These are phyloP conservation scores for Syrphus vitripennis DNA, from an alignment of 2,888 invertebrate genomes.

Conservation along the genomic window DNA sequence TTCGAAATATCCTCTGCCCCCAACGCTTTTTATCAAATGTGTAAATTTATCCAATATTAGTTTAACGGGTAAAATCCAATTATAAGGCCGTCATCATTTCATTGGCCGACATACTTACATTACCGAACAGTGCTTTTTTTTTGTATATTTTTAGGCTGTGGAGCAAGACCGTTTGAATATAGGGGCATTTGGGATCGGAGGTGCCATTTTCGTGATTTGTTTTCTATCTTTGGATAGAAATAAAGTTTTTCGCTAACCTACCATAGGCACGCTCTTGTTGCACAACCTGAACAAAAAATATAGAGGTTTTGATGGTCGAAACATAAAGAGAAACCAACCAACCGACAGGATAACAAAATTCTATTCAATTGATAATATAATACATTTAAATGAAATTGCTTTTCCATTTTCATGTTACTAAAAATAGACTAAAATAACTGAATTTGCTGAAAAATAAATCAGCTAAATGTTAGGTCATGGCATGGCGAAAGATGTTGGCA, in stretches of 20 bases:
- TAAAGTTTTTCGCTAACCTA: too few species aligned
- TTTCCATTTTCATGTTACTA: constrained; percentile 51
- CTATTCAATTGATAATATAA: constrained; percentile 63
- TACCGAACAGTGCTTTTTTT: not conserved
- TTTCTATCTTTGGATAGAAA: too few species aligned
- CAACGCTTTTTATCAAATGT: constrained; percentile 4
- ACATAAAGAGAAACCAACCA: not conserved
- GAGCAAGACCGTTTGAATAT: not conserved
- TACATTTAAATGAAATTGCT: constrained; percentile 63
- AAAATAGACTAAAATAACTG: constrained; percentile 15
- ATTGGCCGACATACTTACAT: not conserved
- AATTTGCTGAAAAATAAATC: constrained; percentile 21
- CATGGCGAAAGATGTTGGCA: not conserved
- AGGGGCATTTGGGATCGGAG: not conserved
- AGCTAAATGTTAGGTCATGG: not conserved
- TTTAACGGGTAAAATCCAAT: constrained; percentile 62
- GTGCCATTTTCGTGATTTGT: not conserved
- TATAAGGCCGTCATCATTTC: constrained; percentile 44
- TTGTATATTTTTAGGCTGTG: not conserved
- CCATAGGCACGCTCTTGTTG: not conserved
- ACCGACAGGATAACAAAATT: constrained; percentile 58
- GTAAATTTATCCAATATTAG: constrained; percentile 52
- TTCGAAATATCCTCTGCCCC: constrained; percentile 33
- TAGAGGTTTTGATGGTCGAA: not conserved
- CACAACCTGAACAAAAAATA: not conserved